Evolutionary conservation across 2,113 vertebrate genomes (phyloP).

Genomic region (Oostethus manadensis): DNA sequence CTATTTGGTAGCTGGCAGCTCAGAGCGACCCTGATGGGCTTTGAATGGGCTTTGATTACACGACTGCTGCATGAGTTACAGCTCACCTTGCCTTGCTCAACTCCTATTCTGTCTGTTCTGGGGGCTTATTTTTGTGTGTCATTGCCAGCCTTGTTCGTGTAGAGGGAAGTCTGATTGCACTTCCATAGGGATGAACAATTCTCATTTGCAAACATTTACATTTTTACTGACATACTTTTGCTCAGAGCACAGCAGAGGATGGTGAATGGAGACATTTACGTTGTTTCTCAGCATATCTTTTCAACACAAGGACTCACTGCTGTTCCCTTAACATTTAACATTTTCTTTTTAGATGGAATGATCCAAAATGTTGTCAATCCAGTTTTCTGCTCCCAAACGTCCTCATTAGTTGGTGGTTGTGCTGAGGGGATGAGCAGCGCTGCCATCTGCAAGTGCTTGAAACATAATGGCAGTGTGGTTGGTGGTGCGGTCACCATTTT

Average conservation of each 20-base stretch:
- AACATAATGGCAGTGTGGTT: conserved; percentile 18
- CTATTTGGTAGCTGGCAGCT: neutral
- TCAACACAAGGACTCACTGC: neutral
- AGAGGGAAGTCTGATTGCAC: neutral
- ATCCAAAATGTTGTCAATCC: neutral
- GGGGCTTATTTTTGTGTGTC: too few species aligned
- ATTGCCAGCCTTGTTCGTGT: too few species aligned
- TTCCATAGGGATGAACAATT: neutral
- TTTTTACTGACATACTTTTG: conserved; percentile 1
- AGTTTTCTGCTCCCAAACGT: conserved; percentile 29
- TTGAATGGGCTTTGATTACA: conserved; percentile 50
- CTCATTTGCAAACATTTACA: conserved; percentile 4
- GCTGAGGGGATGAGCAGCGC: conserved; percentile 4
- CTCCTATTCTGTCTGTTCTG: too few species aligned
- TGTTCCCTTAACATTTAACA: neutral
- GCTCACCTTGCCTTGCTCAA: neutral
- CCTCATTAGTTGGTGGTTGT: conserved; percentile 43
- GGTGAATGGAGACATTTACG: conserved; percentile 12
- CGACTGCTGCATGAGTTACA: conserved; percentile 47
- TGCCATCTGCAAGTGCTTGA: conserved; percentile 46
- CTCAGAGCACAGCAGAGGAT: conserved; percentile 33
- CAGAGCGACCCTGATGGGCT: neutral
- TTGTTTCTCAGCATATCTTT: neutral
- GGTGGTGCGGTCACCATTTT: neutral
- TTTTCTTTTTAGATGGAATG: neutral